Evolutionary conservation across 2,797 vertebrate species (phyloP).

Genomic region (Xiphophorus birchmanni): DNA sequence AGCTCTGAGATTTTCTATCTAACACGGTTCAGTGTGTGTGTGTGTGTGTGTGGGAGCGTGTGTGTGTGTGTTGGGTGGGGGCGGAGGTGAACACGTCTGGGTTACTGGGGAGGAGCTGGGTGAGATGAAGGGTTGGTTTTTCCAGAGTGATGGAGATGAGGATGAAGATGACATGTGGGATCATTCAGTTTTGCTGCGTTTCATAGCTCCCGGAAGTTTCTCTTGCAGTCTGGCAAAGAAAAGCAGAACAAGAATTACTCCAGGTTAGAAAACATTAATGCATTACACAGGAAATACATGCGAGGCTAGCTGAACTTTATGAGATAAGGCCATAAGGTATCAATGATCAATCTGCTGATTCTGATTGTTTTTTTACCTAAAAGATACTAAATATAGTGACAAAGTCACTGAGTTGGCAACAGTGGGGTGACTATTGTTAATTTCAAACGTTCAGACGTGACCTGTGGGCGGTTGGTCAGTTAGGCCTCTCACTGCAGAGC

Average conservation of each 20-base stretch:
- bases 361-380: too few relatives aligned
- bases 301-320: neutral
- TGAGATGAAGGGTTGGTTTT: conserved; percentile 9
- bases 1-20: conserved; percentile 76
- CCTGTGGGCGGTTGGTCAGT: too few relatives aligned
- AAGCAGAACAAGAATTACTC: neutral
- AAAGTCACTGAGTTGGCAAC: too few relatives aligned
- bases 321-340: neutral
- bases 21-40: conserved; percentile 76
- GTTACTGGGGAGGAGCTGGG: neutral
- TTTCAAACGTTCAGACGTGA: too few relatives aligned
- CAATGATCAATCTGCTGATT: too few relatives aligned
- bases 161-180: conserved; percentile 44
- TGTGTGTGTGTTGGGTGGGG: conserved; percentile 35
- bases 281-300: neutral
- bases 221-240: conserved; percentile 85
- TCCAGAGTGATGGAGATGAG: conserved; percentile 51
- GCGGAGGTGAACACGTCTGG: neutral
- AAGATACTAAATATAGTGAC: too few relatives aligned
- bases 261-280: neutral
- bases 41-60: too few relatives aligned
- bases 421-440: too few relatives aligned
- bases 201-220: conserved; percentile 88
- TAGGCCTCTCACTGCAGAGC: too few relatives aligned
- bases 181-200: conserved; percentile 86